These are phyloP conservation scores for Antheraea mylitta DNA, from an alignment of 1,140 invertebrate genomes.

Conservation along the genomic window DNA sequence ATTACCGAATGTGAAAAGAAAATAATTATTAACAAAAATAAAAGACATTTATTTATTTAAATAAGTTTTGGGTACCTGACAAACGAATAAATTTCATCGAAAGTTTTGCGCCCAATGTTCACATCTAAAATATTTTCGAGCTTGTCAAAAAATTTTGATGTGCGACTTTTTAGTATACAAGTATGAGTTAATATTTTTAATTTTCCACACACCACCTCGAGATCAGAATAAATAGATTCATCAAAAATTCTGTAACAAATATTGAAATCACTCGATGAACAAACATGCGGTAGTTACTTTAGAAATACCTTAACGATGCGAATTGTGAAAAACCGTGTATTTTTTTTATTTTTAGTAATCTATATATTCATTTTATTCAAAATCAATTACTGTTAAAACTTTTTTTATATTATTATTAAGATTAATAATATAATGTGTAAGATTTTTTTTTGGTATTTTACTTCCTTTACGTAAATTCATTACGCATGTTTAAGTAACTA, in stretches of 20 bases:
- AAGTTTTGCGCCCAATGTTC: constrained; percentile 60
- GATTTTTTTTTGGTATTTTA: no score
- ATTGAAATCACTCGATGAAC: neutral
- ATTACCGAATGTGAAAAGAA: neutral
- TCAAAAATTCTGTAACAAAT: constrained; percentile 69
- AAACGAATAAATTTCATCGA: constrained; percentile 73
- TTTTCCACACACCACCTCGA: constrained; percentile 71
- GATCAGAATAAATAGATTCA: constrained; percentile 70
- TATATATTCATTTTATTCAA: no score
- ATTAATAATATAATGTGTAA: no score
- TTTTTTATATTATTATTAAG: no score
- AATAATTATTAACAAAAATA: neutral
- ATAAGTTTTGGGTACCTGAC: constrained; percentile 52
- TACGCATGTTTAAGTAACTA: no score
- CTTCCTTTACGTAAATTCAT: no score
- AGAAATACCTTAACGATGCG: neutral
- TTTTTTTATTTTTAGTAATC: no score
- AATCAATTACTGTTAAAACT: no score
- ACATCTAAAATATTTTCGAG: constrained; percentile 68
- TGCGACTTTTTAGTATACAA: constrained; percentile 70
- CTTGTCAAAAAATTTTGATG: constrained; percentile 66
- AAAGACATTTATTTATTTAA: neutral
- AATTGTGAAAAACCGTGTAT: neutral
- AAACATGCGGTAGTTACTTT: neutral
- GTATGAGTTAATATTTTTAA: constrained; percentile 70